A percentile compares a stretch with the other conserved stretches of the same genome.
phyloP scores from a whole-genome alignment of 2,113 vertebrate species.

The Eupsittula cactorum region DNA sequence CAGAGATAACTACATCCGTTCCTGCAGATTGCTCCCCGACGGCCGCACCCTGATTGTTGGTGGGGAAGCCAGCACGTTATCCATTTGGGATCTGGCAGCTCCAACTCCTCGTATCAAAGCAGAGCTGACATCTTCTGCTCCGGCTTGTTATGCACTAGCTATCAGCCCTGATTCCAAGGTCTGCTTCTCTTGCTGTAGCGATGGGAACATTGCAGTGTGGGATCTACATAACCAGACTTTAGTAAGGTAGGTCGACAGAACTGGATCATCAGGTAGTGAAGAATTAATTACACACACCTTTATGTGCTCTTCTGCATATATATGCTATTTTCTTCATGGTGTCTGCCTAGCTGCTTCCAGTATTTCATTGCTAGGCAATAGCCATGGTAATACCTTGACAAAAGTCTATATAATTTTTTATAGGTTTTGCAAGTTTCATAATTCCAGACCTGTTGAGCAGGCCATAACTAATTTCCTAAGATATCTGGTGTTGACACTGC shows the following conservation, averaged over 20 bases:
- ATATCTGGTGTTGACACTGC: not conserved
- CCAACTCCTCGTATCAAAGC: conserved; percentile 87
- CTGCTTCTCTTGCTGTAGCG: conserved; percentile 87
- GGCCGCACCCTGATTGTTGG: conserved; percentile 87
- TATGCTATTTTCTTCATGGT: not conserved
- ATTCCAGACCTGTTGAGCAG: not conserved
- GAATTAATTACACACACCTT: not conserved
- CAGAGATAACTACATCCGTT: conserved; percentile 90
- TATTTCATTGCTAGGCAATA: not conserved
- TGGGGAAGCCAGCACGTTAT: conserved; percentile 86
- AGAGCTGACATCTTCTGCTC: conserved; percentile 85
- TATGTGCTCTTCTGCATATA: not conserved
- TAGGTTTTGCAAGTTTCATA: not conserved
- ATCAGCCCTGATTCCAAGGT: conserved; percentile 89
- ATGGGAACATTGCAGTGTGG: conserved; percentile 88
- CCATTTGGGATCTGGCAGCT: conserved; percentile 89
- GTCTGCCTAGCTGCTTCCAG: not conserved
- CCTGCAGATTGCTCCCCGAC: conserved; percentile 86
- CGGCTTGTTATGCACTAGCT: conserved; percentile 85
- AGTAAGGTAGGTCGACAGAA: conserved; percentile 77
- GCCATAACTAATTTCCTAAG: not conserved
- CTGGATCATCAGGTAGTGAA: not conserved
- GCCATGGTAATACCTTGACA: not conserved
- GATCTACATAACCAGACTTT: conserved; percentile 88
- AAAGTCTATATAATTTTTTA: not conserved